Conservation (phyloP, 2,888 invertebrate genomes). For the Lasioglossum lativentre region DNA sequence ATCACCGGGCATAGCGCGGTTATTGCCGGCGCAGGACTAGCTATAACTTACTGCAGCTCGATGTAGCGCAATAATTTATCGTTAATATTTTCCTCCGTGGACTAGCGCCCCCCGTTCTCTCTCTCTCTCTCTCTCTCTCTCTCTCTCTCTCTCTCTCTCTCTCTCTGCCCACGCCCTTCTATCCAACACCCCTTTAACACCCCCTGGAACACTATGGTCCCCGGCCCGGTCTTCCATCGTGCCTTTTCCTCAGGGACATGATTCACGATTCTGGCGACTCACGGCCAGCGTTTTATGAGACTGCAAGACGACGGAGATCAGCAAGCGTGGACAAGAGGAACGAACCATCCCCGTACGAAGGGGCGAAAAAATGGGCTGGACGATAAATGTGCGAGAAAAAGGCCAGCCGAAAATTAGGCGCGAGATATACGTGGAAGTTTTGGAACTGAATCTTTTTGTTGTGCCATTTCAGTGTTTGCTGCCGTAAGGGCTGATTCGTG, state of each 20-base stretch:
- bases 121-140: constrained; percentile 25
- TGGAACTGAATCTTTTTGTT: too few species aligned
- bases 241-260: constrained; percentile 58
- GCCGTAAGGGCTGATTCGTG: too few species aligned
- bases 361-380: background rate
- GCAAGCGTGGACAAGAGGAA: constrained; percentile 6
- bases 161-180: background rate
- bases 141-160: constrained; percentile 31
- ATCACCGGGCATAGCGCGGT: constrained; percentile 64
- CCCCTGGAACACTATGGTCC: background rate
- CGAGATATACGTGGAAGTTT: background rate
- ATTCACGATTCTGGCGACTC: constrained; percentile 67
- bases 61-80: constrained; percentile 74
- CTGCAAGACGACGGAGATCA: constrained; percentile 36
- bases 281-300: constrained; percentile 56
- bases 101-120: constrained; percentile 58
- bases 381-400: constrained; percentile 12
- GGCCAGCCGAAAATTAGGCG: constrained; percentile 15
- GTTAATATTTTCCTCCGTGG: constrained; percentile 71
- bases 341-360: background rate
- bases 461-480: too few species aligned
- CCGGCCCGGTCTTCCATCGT: background rate
- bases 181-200: background rate
- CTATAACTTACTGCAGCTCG: constrained; percentile 71
- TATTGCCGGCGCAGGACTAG: constrained; percentile 68